A percentile compares a stretch with the other conserved stretches of the same genome.
Evolutionary conservation across 2,888 invertebrate species (phyloP).

Genomic region (Drosophila infuscata): DNA sequence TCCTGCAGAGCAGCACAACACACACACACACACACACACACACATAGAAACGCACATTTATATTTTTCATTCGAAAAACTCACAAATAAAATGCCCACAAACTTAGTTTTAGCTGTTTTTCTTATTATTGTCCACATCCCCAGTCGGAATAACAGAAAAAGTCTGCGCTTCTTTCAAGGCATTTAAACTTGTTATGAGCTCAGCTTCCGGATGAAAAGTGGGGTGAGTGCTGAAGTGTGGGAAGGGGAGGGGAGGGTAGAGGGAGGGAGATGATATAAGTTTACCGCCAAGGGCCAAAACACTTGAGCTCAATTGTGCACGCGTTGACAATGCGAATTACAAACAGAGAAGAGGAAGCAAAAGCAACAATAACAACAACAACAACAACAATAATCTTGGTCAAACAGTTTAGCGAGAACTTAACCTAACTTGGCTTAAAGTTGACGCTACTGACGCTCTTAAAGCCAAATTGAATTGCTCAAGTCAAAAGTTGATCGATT

Average conservation of each 20-base stretch:
- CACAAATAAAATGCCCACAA: constrained; percentile 22
- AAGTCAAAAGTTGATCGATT: constrained; percentile 39
- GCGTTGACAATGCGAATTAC: constrained; percentile 72
- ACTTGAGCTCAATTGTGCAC: constrained; percentile 77
- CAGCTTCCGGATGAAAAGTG: constrained; percentile 1
- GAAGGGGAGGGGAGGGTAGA: neutral
- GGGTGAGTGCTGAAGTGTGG: neutral
- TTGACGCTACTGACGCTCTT: constrained; percentile 18
- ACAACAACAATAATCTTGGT: constrained; percentile 18
- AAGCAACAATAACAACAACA: constrained; percentile 9
- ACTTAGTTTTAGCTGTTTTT: constrained; percentile 22
- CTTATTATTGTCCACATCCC: constrained; percentile 25
- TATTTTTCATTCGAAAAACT: constrained; percentile 9
- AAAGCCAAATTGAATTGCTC: constrained; percentile 24
- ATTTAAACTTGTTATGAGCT: constrained; percentile 71
- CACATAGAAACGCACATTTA: neutral
- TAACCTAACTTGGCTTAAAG: constrained; percentile 18
- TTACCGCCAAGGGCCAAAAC: constrained; percentile 37
- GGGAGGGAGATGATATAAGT: neutral
- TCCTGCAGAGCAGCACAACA: constrained; percentile 6
- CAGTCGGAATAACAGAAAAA: constrained; percentile 18
- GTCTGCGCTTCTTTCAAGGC: constrained; percentile 33
- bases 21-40: neutral
- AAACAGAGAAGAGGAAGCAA: constrained; percentile 3
- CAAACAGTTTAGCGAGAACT: constrained; percentile 43